Percentiles rank a stretch among this genome's conserved stretches.
Evolutionary conservation across 1,140 invertebrate species (phyloP).

Genomic region (Heterodera carotae): DNA sequence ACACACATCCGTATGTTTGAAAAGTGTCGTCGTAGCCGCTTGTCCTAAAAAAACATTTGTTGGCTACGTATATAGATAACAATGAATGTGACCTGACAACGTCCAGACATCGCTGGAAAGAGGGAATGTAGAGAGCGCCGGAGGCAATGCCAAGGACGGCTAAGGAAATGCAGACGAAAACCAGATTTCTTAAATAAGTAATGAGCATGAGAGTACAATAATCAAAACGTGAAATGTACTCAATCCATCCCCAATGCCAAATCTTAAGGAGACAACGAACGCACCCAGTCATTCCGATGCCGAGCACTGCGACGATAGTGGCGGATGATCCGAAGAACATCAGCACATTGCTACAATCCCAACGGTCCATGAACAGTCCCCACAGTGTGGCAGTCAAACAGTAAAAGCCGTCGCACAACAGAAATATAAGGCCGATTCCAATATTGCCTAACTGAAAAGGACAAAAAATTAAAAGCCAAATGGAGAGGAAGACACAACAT

Average conservation of each 20-base stretch:
- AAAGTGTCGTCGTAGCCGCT: constrained; percentile 64
- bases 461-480: constrained; percentile 11
- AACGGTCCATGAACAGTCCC: constrained; percentile 69
- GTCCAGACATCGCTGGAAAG: constrained; percentile 64
- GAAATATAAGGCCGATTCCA: constrained; percentile 77
- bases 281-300: constrained; percentile 53
- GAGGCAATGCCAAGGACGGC: constrained; percentile 61
- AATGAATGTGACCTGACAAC: constrained; percentile 56
- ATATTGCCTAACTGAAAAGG: constrained; percentile 75
- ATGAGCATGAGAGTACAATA: too few species aligned
- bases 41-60: constrained; percentile 15
- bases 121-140: constrained; percentile 64
- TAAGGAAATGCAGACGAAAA: constrained; percentile 58
- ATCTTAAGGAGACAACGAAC: too few species aligned
- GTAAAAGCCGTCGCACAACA: constrained; percentile 83
- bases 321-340: constrained; percentile 61
- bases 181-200: constrained; percentile 46
- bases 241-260: too few species aligned
- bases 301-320: constrained; percentile 60
- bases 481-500: background rate
- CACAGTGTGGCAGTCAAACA: constrained; percentile 76
- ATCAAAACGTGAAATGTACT: too few species aligned
- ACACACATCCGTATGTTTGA: constrained; percentile 65
- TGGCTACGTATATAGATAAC: background rate
- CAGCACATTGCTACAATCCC: constrained; percentile 52